Percentiles rank a stretch among this genome's conserved stretches.
These are phyloP conservation scores for Zosterops hypoxanthus DNA, from an alignment of 2,113 vertebrate genomes.

Conservation along the genomic window DNA sequence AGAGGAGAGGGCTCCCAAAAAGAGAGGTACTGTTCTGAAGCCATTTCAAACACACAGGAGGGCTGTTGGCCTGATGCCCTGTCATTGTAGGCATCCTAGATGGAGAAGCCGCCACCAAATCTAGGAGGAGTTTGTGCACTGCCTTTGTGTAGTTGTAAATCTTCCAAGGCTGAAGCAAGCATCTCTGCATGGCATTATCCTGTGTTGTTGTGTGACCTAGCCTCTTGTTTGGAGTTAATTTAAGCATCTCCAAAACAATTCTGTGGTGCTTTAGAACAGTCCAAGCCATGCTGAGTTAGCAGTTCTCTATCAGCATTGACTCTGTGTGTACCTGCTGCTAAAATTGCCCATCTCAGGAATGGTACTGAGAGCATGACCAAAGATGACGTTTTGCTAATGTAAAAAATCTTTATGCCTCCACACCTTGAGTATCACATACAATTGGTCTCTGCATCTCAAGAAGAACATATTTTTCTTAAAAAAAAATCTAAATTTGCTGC, in stretches of 20 bases:
- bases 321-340: not conserved
- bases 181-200: not conserved
- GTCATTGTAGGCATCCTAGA: not conserved
- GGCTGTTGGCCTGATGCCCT: accelerated
- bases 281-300: not conserved
- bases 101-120: not conserved
- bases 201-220: not conserved
- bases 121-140: not conserved
- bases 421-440: not conserved
- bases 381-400: not conserved
- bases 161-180: not conserved
- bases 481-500: not conserved
- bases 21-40: not conserved
- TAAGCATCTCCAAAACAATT: not conserved
- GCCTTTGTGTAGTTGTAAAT: not conserved
- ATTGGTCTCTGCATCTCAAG: not conserved
- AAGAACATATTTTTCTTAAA: accelerated
- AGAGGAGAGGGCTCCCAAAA: not conserved
- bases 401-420: not conserved
- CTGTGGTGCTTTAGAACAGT: not conserved
- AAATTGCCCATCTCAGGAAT: not conserved
- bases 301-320: not conserved
- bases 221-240: not conserved
- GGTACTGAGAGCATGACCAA: not conserved
- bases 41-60: not conserved